Base-by-base conservation (phyloP, 2,113 vertebrate species). In the Plestiodon gilberti region DNA sequence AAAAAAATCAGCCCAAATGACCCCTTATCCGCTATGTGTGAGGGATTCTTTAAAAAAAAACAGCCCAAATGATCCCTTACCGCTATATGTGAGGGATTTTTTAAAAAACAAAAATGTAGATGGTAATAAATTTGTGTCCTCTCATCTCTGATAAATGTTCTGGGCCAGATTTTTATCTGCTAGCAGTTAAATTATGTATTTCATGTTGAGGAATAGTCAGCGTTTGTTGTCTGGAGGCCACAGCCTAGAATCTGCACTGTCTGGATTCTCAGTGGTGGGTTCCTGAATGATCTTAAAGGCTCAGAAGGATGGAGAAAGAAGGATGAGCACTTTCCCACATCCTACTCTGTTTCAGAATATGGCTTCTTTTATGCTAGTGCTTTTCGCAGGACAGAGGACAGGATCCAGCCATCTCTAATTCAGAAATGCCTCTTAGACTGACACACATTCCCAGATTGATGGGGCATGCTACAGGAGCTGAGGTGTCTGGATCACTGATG, bases 61-160 rank as follows among this genome's bases (percentile, higher is more conserved):
- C 76, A 84, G 40, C 70, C 76, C 77, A 84, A 84, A 80, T 55
- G 9, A 75, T 87, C 52, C 61, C 67, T 86, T 80, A 74, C 9
- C 64, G 59, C 71, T 64, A 35, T 76, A 28, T 48, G 6, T 38
- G 64, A 55, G 78, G 61, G 85, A 75, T 65, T 73, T 9, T 81
- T 64, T 25, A 10, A 59, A 86, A 57, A 79, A 13, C 62, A 78
- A 48, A 55, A 52, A 55, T 57, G 14, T 52, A 43, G 28, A 61
- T 55, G 23, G 69, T 35, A 48, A 81, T n/a, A 52, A 14, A 64
- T 81, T 18, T 86, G 62, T 64, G 15, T n/a, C 40, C 28, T 86
- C 4, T 18, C 35, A 33, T 62, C 57, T 75, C 48, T 62, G 38
- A 23, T 57, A 33, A 33, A 55, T n/a, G 74, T 74, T 14, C 57